Evolutionary conservation across 2,888 invertebrate genomes (phyloP), one percentile per base, ranked within the genome.

Genomic region (Xestia rhomboidea): DNA sequence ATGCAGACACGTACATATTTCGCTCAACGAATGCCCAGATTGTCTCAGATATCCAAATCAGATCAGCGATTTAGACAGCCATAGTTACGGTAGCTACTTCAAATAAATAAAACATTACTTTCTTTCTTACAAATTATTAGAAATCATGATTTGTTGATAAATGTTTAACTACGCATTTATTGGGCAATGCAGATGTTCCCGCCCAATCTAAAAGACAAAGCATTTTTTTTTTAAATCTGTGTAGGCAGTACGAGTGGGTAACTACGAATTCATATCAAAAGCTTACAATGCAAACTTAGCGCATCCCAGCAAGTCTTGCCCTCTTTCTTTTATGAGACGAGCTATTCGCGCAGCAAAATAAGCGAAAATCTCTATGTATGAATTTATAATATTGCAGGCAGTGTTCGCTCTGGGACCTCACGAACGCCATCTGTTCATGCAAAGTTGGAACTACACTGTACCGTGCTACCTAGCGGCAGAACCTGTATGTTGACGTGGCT

Each of bases 401-500:
- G 10, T 44, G 66, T 34, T 41, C 18, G 21, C n/a, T 62, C 24
- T 7, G 7, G 21, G 6, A 6, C 18, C 34, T 34, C 24, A 15
- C 24, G 18, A 57, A 18, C 70, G 77, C 70, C 87, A 75, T 63
- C 85, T 86, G 63, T 34, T 11, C 30, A 41, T 34, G 13, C 1
- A 1, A 15, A 13, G 1, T 18, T 11, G 0, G n/a, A 66, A 77
- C 38, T 2, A 34, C 24, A 10, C 7, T 13, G 15, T 13, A 62
- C 21, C 62, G 30, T 54, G 84, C 63, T 68, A 86, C 51, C 86
- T 79, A 74, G 44, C 24, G 38, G 63, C 11, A 13, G 38, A 11
- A 49, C 38, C 46, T 54, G 41, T 2, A n/a, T 24, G 0, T 4
- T 21, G 15, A 13, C 51, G 41, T 21, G 41, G 0, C 8, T 34